phyloP scores from a whole-genome alignment of 2,888 invertebrate species.

The Orthosia gothica region DNA sequence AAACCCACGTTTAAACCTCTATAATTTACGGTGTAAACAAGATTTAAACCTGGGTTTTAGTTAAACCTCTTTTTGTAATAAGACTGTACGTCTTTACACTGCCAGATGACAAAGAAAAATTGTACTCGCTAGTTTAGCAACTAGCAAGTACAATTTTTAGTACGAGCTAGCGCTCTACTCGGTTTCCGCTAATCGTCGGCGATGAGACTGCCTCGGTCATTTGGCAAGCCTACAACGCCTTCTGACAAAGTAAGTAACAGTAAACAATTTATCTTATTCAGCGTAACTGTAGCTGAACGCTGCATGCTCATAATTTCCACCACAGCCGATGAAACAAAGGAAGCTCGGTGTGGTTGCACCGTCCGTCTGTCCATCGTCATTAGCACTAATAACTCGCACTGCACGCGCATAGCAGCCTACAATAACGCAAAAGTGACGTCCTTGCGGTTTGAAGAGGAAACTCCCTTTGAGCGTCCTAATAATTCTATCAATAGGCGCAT shows the following conservation, averaged over 20 bases:
- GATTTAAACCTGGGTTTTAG: too few species aligned
- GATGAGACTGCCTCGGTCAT: not conserved
- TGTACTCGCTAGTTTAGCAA: not conserved
- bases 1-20: too few species aligned
- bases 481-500: conserved; percentile 88
- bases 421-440: conserved; percentile 78
- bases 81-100: not conserved
- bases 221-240: conserved; percentile 12
- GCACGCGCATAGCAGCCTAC: conserved; percentile 80
- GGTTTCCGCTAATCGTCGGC: not conserved
- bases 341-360: conserved; percentile 79
- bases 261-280: conserved; percentile 31
- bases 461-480: conserved; percentile 80
- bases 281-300: conserved; percentile 35
- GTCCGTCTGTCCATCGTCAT: conserved; percentile 82
- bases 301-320: conserved; percentile 48
- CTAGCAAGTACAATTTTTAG: too few species aligned
- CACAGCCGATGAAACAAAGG: conserved; percentile 72
- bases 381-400: conserved; percentile 85
- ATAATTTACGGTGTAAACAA: too few species aligned
- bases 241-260: conserved; percentile 25
- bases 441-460: conserved; percentile 85
- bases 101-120: not conserved
- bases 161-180: not conserved
- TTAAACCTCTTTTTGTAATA: too few species aligned